Percentiles rank a stretch among this genome's conserved stretches.
phyloP scores from a whole-genome alignment of 92 coral and sea anemone species.

The Paramuricea clavata region DNA sequence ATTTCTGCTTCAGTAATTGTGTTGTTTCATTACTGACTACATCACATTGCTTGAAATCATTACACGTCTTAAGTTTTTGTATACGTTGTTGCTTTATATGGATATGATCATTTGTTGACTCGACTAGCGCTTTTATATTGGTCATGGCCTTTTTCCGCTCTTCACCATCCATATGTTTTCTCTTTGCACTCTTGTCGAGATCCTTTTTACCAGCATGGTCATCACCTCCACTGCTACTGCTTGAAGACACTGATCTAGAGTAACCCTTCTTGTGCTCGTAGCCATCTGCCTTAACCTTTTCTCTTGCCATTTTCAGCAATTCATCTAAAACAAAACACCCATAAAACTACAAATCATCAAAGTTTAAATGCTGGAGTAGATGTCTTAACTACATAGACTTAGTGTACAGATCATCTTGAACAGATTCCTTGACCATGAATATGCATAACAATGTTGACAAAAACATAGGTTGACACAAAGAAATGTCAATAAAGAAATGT shows the following conservation, averaged over 20 bases:
- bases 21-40: conserved; percentile 15
- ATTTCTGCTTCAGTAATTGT: conserved; percentile 11
- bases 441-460: background rate
- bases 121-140: conserved; percentile 25
- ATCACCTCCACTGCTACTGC: conserved; percentile 14
- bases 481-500: background rate
- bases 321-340: conserved; percentile 21
- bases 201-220: background rate
- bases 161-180: conserved; percentile 20
- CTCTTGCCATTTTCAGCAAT: conserved; percentile 34
- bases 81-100: conserved; percentile 29
- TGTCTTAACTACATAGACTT: no score
- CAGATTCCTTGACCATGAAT: no score
- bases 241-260: conserved; percentile 29
- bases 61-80: conserved; percentile 33
- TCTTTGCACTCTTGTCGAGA: background rate
- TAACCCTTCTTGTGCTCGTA: conserved; percentile 29
- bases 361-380: no score
- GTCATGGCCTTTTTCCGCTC: conserved; percentile 15
- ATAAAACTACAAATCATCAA: background rate
- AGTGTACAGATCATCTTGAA: no score
- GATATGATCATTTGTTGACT: conserved; percentile 34
- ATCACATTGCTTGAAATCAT: conserved; percentile 33
- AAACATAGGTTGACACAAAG: background rate
- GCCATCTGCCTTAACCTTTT: conserved; percentile 27